Base-by-base conservation (phyloP, 2,888 invertebrate species). In the Teleogryllus oceanicus region DNA sequence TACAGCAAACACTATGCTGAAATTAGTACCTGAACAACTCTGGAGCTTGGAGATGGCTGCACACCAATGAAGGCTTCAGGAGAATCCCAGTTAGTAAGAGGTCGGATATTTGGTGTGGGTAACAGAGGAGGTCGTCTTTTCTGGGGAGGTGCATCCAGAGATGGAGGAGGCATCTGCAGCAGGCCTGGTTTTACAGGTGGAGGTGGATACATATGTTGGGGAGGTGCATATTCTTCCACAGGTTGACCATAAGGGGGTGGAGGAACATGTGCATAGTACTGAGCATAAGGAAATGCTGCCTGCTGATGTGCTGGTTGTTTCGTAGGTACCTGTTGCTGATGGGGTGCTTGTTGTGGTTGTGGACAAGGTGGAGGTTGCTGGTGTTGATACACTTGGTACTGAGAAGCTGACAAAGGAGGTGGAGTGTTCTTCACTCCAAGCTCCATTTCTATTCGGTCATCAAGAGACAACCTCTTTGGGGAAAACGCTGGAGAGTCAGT, bases 391-490 rank as follows among this genome's bases (percentile, higher is more conserved):
- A 80, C n/a, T 81, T 79, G 82, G 76, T 51, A 79, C 50, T 77
- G 80, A 16, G 50, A 16, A 2, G 80, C 78, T 50, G 76, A 62
- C 21, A 84, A 82, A n/a, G 85, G 81, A 75, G 79, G 80, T 49
- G 85, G 84, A 78, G 85, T 85, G 80, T 89, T 88, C 80, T 88
- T 88, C 75, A 90, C 87, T 11, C 91, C 91, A 83, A 91, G 85
- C 82, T 91, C 91, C 80, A 90, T 87, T 84, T 89, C 90, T 81
- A 92, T 88, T 84, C 91, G 86, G 83, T 91, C 91, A 82, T 92
- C 91, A 12, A 92, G 86, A 1, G 91, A 90, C 18, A 90, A 85
- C 79, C 91, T 86, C 84, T 90, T 90, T 0, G 91, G 91, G 1
- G 91, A 90, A 75, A 83, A 83, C 10, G 78, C 49, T 37, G 78